A percentile compares a stretch with the other conserved stretches of the same genome.
phyloP scores from a whole-genome alignment of 2,113 vertebrate species.

The Ia io region DNA sequence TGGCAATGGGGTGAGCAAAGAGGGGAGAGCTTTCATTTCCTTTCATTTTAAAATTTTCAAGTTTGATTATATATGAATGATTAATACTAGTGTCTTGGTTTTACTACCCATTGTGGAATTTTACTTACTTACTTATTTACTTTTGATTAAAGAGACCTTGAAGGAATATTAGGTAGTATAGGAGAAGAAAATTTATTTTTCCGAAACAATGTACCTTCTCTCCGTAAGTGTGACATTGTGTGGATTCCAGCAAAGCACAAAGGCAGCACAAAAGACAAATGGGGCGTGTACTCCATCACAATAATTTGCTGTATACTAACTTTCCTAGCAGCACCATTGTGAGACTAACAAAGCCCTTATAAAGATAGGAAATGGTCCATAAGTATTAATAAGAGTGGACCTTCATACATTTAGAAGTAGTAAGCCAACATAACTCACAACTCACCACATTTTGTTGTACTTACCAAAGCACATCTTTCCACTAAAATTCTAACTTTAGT shows the following conservation, averaged over 20 bases:
- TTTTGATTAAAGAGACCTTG: conserved; percentile 27
- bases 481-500: not conserved
- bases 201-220: not conserved
- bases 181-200: not conserved
- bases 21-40: not conserved
- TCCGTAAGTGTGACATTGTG: not conserved
- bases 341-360: not conserved
- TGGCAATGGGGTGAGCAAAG: not conserved
- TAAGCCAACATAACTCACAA: not conserved
- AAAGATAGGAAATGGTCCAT: not conserved
- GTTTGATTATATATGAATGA: not conserved
- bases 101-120: not conserved
- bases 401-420: conserved; percentile 14
- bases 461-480: not conserved
- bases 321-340: not conserved
- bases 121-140: not conserved
- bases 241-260: not conserved
- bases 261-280: not conserved
- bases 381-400: not conserved
- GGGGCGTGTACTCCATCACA: accelerated
- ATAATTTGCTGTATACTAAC: not conserved
- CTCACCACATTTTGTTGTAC: not conserved
- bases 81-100: not conserved
- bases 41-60: conserved; percentile 27
- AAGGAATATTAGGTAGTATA: not conserved